phyloP scores from a whole-genome alignment of 2,888 invertebrate genomes.

The Entomobrya proxima region DNA sequence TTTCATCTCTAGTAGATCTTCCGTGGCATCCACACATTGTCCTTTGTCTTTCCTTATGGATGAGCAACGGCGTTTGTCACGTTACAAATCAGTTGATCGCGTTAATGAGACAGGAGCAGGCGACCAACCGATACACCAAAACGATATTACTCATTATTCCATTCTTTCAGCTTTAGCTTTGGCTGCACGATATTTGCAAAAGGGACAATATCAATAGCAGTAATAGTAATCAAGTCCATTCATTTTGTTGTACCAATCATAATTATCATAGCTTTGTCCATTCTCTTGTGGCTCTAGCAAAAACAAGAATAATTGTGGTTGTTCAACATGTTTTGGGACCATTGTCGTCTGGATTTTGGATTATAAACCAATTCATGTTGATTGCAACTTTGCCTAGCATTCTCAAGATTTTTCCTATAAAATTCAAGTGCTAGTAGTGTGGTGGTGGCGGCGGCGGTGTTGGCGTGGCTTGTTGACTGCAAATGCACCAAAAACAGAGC shows the following conservation, averaged over 20 bases:
- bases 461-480: slow-evolving; percentile 4
- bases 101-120: slow-evolving; percentile 53
- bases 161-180: background rate
- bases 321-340: background rate
- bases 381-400: background rate
- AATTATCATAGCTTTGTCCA: background rate
- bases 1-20: slow-evolving; percentile 27
- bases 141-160: background rate
- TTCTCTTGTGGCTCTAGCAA: background rate
- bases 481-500: slow-evolving; percentile 15
- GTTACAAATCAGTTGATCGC: slow-evolving; percentile 52
- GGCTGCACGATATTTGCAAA: background rate
- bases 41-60: slow-evolving; percentile 14
- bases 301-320: background rate
- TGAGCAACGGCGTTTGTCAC: slow-evolving; percentile 48
- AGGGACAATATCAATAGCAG: background rate
- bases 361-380: no score
- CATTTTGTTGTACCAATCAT: background rate
- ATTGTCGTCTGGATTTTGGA: no score
- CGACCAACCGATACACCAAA: slow-evolving; percentile 24
- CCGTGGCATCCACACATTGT: background rate
- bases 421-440: slow-evolving; percentile 4
- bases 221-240: slow-evolving; percentile 26
- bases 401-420: background rate
- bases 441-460: background rate